Evolutionary conservation across 1,140 invertebrate species (phyloP).

Genomic region (Plutomurus gul): DNA sequence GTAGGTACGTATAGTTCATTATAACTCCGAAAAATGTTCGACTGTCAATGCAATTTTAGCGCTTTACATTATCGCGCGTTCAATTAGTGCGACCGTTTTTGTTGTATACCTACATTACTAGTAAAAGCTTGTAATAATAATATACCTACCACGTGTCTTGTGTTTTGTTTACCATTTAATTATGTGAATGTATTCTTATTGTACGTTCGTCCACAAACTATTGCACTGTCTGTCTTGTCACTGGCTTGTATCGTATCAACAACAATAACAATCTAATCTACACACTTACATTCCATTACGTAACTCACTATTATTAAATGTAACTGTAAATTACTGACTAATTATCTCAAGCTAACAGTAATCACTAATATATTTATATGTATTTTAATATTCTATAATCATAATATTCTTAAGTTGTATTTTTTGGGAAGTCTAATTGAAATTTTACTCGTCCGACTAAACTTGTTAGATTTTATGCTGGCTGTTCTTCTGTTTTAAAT

Average conservation of each 20-base stretch:
- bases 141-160: no score
- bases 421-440: slow-evolving; percentile 13
- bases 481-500: neutral
- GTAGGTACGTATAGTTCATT: no score
- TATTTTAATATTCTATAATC: neutral
- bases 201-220: neutral
- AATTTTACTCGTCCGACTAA: slow-evolving; percentile 7
- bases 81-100: no score
- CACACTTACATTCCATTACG: neutral
- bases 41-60: no score
- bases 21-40: no score
- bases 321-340: neutral
- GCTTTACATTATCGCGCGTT: no score
- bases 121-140: no score
- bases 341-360: neutral
- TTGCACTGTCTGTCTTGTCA: neutral
- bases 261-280: neutral
- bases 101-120: no score
- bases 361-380: neutral
- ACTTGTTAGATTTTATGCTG: neutral
- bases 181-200: neutral
- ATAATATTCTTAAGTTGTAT: slow-evolving; percentile 24
- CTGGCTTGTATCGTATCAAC: slow-evolving; percentile 7
- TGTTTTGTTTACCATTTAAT: neutral
- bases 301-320: neutral